Evolutionary conservation across 2,113 vertebrate genomes (phyloP).

Genomic region (zebrafish (Danio rerio)): GRCz12tu NC_133184.1:52468501-52469000

Average conservation of each 20-base stretch:
- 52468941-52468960: too few relatives aligned
- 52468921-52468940: too few relatives aligned
- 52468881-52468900: too few relatives aligned
- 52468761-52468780: background rate
- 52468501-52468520: conserved; percentile 6
- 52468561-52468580: conserved; percentile 25
- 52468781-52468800: background rate
- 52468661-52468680: conserved; percentile 31
- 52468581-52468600: conserved; percentile 35
- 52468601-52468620: conserved; percentile 17
- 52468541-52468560: background rate
- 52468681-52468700: conserved; percentile 34
- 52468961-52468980: too few relatives aligned
- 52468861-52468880: too few relatives aligned
- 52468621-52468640: conserved; percentile 24
- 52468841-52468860: too few relatives aligned
- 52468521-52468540: conserved; percentile 49
- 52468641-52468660: conserved; percentile 39
- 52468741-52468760: conserved; percentile 9
- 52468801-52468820: too few relatives aligned
- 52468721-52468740: background rate
- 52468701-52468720: conserved; percentile 35
- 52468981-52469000: too few relatives aligned
- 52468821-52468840: too few relatives aligned
- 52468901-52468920: too few relatives aligned